phyloP scores from a whole-genome alignment of 2,888 invertebrate species.

The Agrochola litura region DNA sequence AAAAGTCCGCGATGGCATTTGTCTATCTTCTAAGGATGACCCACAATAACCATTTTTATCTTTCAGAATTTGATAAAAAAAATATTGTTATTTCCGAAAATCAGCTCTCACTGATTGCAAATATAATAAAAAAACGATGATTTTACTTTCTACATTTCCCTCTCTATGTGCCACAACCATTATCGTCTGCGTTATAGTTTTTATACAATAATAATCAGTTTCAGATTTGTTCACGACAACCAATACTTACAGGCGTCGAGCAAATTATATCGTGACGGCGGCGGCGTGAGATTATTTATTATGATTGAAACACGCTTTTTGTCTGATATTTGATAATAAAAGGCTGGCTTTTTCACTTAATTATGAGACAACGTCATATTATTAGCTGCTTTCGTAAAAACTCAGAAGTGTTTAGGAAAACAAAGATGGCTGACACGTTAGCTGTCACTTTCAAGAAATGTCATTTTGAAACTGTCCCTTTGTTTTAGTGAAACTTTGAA shows the following conservation, averaged over 20 bases:
- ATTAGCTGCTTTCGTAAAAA: not conserved
- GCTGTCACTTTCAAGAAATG: not conserved
- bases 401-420: conserved; percentile 1
- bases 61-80: too few relatives aligned
- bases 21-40: too few relatives aligned
- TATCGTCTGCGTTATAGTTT: conserved; percentile 49
- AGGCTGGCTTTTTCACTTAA: conserved; percentile 42
- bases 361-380: conserved; percentile 29
- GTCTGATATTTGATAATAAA: conserved; percentile 49
- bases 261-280: conserved; percentile 56
- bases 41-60: too few relatives aligned
- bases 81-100: too few relatives aligned
- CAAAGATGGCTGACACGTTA: conserved; percentile 22
- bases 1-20: too few relatives aligned
- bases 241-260: conserved; percentile 53
- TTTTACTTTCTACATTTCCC: not conserved
- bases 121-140: not conserved
- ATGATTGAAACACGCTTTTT: conserved; percentile 52
- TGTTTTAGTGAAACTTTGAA: not conserved
- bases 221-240: conserved; percentile 48
- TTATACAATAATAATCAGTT: conserved; percentile 67
- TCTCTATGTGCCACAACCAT: conserved; percentile 47
- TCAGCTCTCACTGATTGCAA: not conserved
- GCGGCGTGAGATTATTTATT: conserved; percentile 61
- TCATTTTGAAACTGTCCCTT: not conserved